These are phyloP conservation scores for Chrysodeixis includens DNA, from an alignment of 2,888 invertebrate genomes.

Conservation along the genomic window DNA sequence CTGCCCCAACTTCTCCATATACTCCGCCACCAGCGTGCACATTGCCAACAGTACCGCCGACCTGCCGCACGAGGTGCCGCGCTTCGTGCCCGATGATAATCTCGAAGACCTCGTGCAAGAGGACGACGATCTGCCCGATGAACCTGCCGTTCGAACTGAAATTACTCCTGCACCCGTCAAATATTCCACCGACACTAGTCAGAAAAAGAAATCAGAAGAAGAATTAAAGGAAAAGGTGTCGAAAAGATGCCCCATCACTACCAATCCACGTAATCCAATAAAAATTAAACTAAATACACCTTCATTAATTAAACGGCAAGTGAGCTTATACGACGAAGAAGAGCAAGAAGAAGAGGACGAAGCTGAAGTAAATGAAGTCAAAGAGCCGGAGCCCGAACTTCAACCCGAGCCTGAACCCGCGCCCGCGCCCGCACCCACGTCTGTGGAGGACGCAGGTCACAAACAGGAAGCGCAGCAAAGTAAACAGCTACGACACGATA, in stretches of 20 bases:
- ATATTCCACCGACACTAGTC: slow-evolving; percentile 23
- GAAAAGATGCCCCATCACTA: slow-evolving; percentile 78
- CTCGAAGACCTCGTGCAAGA: slow-evolving; percentile 56
- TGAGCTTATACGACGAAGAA: slow-evolving; percentile 89
- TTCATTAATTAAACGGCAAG: slow-evolving; percentile 86
- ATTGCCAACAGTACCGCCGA: slow-evolving; percentile 88
- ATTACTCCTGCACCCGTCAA: slow-evolving; percentile 7
- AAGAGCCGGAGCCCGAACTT: slow-evolving; percentile 54
- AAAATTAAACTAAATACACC: slow-evolving; percentile 83
- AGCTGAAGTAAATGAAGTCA: slow-evolving; percentile 42
- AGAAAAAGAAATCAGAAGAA: slow-evolving; percentile 68
- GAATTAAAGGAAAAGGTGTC: slow-evolving; percentile 80
- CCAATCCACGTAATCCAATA: slow-evolving; percentile 80
- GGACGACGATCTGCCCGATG: slow-evolving; percentile 38
- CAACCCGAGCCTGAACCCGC: background rate
- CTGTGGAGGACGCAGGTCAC: background rate
- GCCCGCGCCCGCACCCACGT: background rate
- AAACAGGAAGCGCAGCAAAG: background rate
- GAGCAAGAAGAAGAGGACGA: slow-evolving; percentile 38
- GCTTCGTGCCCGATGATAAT: slow-evolving; percentile 40
- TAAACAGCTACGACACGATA: background rate
- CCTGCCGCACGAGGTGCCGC: slow-evolving; percentile 41
- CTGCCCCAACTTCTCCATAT: slow-evolving; percentile 96
- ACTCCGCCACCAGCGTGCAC: slow-evolving; percentile 94
- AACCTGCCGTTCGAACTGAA: slow-evolving; percentile 12